A percentile compares a stretch with the other conserved stretches of the same genome.
phyloP scores from a whole-genome alignment of 2,888 invertebrate genomes.

The Diplolepis rosae region DNA sequence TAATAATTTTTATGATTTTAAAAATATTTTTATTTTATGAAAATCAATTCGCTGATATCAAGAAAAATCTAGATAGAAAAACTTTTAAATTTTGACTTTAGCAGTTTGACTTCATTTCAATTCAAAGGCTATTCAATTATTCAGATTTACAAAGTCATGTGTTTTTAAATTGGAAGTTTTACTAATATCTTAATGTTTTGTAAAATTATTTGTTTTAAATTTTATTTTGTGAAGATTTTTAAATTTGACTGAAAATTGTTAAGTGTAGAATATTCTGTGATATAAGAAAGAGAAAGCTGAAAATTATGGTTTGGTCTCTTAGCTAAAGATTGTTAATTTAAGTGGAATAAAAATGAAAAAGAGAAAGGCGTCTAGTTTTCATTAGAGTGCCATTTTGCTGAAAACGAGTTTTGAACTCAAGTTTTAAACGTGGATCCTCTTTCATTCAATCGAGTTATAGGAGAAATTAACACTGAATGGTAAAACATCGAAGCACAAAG shows the following conservation, averaged over 20 bases:
- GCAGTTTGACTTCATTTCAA: too few relatives aligned
- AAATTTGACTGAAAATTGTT: background rate
- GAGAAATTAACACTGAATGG: constrained; percentile 24
- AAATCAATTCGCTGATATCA: too few relatives aligned
- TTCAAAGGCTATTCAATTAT: too few relatives aligned
- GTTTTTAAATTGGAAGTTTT: too few relatives aligned
- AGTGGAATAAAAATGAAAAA: constrained; percentile 3
- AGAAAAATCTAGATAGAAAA: too few relatives aligned
- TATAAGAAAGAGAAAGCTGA: constrained; percentile 22
- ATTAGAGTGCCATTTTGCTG: constrained; percentile 29
- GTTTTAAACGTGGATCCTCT: constrained; percentile 22
- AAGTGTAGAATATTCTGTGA: constrained; percentile 18
- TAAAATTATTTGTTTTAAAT: background rate
- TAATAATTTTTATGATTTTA: too few relatives aligned
- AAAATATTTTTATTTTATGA: too few relatives aligned
- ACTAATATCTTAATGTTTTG: background rate
- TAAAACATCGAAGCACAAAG: constrained; percentile 30
- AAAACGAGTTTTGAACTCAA: constrained; percentile 17
- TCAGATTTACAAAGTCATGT: too few relatives aligned
- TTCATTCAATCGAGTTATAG: constrained; percentile 20
- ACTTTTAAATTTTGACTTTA: too few relatives aligned
- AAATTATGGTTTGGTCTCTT: constrained; percentile 29
- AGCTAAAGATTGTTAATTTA: constrained; percentile 25
- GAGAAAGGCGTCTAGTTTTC: constrained; percentile 4
- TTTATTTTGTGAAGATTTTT: background rate